phyloP scores from a whole-genome alignment of 2,888 invertebrate genomes.

The Exocentrus adspersus region DNA sequence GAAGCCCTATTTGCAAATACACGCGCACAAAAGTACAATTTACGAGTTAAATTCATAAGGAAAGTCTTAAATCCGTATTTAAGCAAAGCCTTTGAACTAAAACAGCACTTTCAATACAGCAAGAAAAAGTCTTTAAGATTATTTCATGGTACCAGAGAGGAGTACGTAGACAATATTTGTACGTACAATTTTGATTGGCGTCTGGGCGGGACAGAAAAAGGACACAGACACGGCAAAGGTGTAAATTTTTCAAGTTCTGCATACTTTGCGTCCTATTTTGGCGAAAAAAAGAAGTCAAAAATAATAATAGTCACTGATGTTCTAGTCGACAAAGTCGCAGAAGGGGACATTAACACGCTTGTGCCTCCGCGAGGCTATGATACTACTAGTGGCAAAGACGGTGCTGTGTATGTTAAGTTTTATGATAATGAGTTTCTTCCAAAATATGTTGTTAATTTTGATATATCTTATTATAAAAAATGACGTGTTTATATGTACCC shows the following conservation, averaged over 20 bases:
- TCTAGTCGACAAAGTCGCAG: not conserved
- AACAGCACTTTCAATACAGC: not conserved
- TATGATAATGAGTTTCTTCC: conserved; percentile 4
- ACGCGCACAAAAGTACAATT: no score
- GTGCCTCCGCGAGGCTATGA: not conserved
- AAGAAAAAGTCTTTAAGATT: not conserved
- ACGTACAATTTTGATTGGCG: conserved; percentile 6
- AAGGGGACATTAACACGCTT: not conserved
- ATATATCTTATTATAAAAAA: no score
- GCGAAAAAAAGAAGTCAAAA: not conserved
- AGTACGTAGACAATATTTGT: not conserved
- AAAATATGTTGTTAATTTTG: not conserved
- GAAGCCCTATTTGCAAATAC: not conserved
- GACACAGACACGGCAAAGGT: not conserved
- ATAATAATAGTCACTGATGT: not conserved
- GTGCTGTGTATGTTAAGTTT: not conserved
- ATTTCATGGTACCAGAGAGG: conserved; percentile 2
- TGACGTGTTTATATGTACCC: no score
- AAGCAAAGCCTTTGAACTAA: not conserved
- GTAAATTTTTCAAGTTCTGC: not conserved
- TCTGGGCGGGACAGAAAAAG: not conserved
- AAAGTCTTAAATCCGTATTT: conserved; percentile 1
- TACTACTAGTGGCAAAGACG: not conserved
- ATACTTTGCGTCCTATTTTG: not conserved
- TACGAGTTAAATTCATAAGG: not conserved